phyloP scores from a whole-genome alignment of 1,140 invertebrate genomes.

The Cyphomyrmex costatus region DNA sequence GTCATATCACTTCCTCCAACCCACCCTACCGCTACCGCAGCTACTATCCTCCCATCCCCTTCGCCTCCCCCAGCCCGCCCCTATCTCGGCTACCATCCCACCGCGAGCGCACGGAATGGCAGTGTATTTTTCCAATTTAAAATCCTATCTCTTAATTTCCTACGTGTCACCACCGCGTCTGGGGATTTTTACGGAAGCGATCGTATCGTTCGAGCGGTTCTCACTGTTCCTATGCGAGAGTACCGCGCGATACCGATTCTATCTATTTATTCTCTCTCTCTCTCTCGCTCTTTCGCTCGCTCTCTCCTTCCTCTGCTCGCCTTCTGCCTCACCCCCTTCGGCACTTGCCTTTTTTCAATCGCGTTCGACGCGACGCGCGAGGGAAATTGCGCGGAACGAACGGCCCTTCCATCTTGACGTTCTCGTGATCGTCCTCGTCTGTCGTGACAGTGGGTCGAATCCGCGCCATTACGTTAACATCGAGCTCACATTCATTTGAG shows the following conservation, averaged over 20 bases:
- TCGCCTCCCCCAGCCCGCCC: conserved; percentile 18
- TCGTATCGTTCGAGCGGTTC: conserved; percentile 71
- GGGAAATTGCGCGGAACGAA: conserved; percentile 75
- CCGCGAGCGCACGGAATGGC: conserved; percentile 51
- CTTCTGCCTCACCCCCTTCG: conserved; percentile 23
- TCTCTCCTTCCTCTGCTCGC: not conserved
- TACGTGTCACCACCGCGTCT: conserved; percentile 84
- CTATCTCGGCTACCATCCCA: conserved; percentile 72
- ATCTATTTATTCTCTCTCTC: conserved; percentile 51
- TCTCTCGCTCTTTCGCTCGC: not conserved
- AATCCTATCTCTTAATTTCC: conserved; percentile 86
- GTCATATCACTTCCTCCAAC: conserved; percentile 69
- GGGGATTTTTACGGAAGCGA: conserved; percentile 82
- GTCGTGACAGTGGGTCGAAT: conserved; percentile 55
- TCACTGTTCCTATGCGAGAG: conserved; percentile 77
- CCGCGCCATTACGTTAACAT: conserved; percentile 56
- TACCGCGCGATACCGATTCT: conserved; percentile 66
- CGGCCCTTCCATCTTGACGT: conserved; percentile 59
- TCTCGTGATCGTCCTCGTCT: conserved; percentile 52
- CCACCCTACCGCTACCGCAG: conserved; percentile 36
- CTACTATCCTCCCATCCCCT: conserved; percentile 65
- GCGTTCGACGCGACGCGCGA: conserved; percentile 59
- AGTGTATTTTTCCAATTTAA: conserved; percentile 81
- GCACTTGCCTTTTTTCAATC: conserved; percentile 45
- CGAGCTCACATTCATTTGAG: conserved; percentile 44